A percentile compares a stretch with the other conserved stretches of the same genome.
Conservation (phyloP, 2,888 invertebrate genomes). For the Hemistola chrysoprasaria region DNA sequence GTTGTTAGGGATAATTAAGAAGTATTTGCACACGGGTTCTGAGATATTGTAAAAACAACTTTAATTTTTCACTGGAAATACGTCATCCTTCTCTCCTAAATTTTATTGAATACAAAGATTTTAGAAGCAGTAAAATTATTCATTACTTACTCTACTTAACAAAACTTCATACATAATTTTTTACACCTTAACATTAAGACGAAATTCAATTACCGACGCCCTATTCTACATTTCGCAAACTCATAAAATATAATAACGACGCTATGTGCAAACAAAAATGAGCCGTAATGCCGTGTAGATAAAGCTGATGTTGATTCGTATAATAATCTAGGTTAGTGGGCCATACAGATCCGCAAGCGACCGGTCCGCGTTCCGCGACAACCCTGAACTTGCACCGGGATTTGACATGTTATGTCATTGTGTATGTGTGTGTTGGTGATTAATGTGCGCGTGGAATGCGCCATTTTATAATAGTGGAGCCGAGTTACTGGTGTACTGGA, state of each 20-base stretch:
- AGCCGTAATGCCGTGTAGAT: slow-evolving; percentile 1
- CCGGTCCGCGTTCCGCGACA: slow-evolving; percentile 48
- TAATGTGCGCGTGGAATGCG: slow-evolving; percentile 18
- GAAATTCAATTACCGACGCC: slow-evolving; percentile 8
- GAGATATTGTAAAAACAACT: no score
- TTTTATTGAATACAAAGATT: no score
- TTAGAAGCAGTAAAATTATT: no score
- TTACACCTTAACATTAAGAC: not conserved
- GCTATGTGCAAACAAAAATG: slow-evolving; percentile 8
- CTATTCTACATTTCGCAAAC: slow-evolving; percentile 9
- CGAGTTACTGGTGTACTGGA: slow-evolving; percentile 11
- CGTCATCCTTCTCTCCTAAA: no score
- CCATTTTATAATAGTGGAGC: slow-evolving; percentile 9
- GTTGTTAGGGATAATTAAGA: no score
- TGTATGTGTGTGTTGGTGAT: slow-evolving; percentile 25
- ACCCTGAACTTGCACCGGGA: slow-evolving; percentile 68
- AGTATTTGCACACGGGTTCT: no score
- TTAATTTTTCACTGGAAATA: no score
- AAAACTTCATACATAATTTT: no score
- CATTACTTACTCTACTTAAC: no score
- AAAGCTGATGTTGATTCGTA: slow-evolving; percentile 7
- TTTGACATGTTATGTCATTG: slow-evolving; percentile 47
- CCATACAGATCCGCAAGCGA: slow-evolving; percentile 50
- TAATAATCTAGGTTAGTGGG: slow-evolving; percentile 47
- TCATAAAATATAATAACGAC: slow-evolving; percentile 7